Evolutionary conservation across 37 sponge, comb jelly and placozoan species (phyloP).

Genomic region (Tethya wilhelma): DNA sequence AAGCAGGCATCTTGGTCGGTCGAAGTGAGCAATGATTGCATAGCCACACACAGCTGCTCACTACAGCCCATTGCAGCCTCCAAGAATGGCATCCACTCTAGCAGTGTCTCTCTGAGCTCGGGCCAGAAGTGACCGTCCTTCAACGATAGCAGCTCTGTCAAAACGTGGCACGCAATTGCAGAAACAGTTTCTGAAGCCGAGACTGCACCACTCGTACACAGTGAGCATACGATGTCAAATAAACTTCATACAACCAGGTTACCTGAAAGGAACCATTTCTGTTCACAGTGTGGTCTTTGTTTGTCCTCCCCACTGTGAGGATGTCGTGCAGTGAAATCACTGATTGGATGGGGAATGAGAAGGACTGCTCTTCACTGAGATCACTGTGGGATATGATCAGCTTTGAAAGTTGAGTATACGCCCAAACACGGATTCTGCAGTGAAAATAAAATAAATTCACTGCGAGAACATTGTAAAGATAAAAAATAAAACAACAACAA

Average conservation of each 20-base stretch:
- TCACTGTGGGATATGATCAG: background rate
- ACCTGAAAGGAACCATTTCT: conserved; percentile 2
- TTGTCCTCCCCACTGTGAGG: background rate
- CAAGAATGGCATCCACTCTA: conserved; percentile 29
- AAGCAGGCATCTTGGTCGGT: background rate
- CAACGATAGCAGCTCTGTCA: background rate
- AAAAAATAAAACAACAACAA: too few relatives aligned
- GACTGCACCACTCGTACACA: conserved; percentile 23
- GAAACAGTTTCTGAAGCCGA: background rate
- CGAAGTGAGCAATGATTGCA: background rate
- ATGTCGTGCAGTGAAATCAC: conserved; percentile 33
- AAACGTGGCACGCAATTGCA: background rate
- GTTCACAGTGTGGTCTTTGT: background rate
- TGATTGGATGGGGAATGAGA: background rate
- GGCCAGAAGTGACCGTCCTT: conserved; percentile 15
- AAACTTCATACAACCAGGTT: too few relatives aligned
- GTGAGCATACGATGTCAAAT: background rate
- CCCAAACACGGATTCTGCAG: conserved; percentile 19
- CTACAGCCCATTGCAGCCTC: conserved; percentile 37
- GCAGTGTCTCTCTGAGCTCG: background rate
- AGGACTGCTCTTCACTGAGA: too few relatives aligned
- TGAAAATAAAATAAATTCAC: background rate
- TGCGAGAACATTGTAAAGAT: background rate
- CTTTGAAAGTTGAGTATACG: conserved; percentile 16
- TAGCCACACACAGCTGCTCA: background rate